Conservation (phyloP, 2,797 vertebrate species). For the Balearica regulorum region DNA sequence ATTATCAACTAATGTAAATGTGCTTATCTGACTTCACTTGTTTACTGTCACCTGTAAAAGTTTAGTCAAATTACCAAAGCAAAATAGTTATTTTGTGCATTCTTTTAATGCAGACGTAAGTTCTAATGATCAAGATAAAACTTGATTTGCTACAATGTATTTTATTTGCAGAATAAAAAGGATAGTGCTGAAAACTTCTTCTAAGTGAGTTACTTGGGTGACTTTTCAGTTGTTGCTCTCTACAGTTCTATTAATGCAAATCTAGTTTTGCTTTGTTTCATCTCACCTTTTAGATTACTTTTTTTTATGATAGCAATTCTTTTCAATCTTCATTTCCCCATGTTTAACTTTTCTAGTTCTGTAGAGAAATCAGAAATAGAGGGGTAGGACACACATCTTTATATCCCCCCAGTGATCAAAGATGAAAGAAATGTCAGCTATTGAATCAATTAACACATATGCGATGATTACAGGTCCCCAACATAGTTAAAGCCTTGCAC, state of each 20-base stretch:
- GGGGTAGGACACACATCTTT: neutral
- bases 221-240: neutral
- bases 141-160: neutral
- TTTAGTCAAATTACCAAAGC: neutral
- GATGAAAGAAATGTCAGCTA: constrained; percentile 4
- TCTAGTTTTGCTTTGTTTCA: neutral
- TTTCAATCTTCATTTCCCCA: neutral
- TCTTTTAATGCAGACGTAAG: neutral
- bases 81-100: neutral
- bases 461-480: constrained; percentile 86
- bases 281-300: neutral
- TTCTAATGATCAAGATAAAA: neutral
- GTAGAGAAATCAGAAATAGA: neutral
- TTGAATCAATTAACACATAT: constrained; percentile 42
- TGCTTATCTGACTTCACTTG: neutral
- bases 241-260: neutral
- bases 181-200: neutral
- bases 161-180: neutral
- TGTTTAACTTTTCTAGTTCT: neutral
- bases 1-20: neutral
- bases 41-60: neutral
- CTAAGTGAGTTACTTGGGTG: neutral
- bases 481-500: constrained; percentile 97
- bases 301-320: neutral
- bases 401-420: neutral